Conservation (phyloP, 2,888 invertebrate genomes). For the Rhingia rostrata region DNA sequence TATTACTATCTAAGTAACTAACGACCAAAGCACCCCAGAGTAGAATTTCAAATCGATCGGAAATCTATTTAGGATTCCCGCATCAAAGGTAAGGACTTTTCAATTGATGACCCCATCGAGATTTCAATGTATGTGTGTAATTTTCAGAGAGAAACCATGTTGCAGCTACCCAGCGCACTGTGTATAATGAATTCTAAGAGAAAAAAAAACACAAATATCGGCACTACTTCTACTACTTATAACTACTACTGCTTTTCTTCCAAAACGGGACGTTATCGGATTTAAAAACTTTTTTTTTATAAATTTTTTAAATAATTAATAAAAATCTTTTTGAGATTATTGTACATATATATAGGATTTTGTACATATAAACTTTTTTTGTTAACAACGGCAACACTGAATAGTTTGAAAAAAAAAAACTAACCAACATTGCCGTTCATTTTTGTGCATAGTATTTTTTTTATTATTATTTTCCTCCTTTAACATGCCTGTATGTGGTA, state of each 20-base stretch:
- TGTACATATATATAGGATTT: background rate
- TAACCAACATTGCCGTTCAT: background rate
- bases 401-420: background rate
- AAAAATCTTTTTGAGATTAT: background rate
- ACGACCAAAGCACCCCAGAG: slow-evolving; percentile 54
- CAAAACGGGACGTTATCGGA: slow-evolving; percentile 36
- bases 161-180: slow-evolving; percentile 34
- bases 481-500: background rate
- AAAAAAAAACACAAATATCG: slow-evolving; percentile 6
- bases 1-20: slow-evolving; percentile 50
- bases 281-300: slow-evolving; percentile 7
- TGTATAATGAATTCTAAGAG: slow-evolving; percentile 30
- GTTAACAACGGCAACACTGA: slow-evolving; percentile 12
- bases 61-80: slow-evolving; percentile 31
- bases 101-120: background rate
- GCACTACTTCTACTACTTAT: slow-evolving; percentile 24
- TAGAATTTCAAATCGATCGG: slow-evolving; percentile 32
- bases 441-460: slow-evolving; percentile 7
- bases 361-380: background rate
- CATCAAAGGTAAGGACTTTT: slow-evolving; percentile 36
- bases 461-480: no score
- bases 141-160: slow-evolving; percentile 53
- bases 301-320: slow-evolving; percentile 28
- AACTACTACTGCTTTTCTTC: slow-evolving; percentile 31
- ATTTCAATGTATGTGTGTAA: slow-evolving; percentile 24